These are phyloP conservation scores for Microcebus jonahi DNA, from an alignment of 2,113 vertebrate species.

Conservation along the genomic window DNA sequence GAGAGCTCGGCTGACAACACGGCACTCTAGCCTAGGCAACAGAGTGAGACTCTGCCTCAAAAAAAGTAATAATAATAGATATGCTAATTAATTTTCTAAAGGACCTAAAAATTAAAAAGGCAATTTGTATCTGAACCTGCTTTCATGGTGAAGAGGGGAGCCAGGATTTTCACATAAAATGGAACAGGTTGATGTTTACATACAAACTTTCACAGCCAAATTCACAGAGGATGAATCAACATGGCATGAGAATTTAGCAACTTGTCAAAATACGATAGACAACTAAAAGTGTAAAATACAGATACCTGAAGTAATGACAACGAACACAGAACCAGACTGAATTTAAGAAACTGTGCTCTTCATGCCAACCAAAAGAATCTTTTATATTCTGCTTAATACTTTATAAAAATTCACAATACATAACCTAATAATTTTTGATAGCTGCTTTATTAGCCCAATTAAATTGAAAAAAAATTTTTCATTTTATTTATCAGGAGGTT, in stretches of 20 bases:
- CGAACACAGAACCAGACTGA: background rate
- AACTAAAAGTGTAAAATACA: background rate
- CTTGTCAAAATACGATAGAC: background rate
- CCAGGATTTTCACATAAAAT: background rate
- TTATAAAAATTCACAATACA: background rate
- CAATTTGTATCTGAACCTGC: background rate
- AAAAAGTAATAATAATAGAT: background rate
- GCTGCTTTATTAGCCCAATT: background rate
- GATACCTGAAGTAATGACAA: background rate
- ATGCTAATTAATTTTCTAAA: too few relatives aligned
- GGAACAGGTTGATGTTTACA: background rate
- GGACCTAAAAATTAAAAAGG: background rate
- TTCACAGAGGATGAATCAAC: background rate
- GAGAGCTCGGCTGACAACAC: too few relatives aligned
- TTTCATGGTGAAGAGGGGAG: background rate
- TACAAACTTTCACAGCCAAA: conserved; percentile 32
- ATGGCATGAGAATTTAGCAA: conserved; percentile 21
- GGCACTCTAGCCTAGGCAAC: too few relatives aligned
- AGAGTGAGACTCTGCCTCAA: too few relatives aligned
- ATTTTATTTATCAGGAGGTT: background rate
- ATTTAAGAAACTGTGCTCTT: background rate
- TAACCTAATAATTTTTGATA: background rate
- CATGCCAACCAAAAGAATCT: background rate
- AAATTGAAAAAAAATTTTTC: background rate
- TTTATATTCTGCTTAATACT: background rate